Base-by-base conservation (phyloP, 2,888 invertebrate genomes). In the Agrypnus murinus region DNA sequence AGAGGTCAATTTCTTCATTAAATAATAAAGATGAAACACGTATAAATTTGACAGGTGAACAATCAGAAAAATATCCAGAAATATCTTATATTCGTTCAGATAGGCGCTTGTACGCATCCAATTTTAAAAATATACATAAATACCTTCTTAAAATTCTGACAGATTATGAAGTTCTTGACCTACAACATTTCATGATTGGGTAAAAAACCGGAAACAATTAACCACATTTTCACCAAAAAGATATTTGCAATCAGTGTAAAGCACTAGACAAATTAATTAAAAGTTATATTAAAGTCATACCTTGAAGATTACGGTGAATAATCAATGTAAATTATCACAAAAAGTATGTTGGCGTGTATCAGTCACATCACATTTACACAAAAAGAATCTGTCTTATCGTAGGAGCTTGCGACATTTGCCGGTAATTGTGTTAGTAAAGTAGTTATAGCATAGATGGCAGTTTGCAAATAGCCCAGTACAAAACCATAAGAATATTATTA, bases 291-390 rank as follows among this genome's bases (percentile, higher is more conserved):
- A 46, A 57, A 55, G 60, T 77, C 77, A 71, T 74, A 80, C 79
- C 78, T 78, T 70, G 65, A 76, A 74, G 67, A 74, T 74, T 74
- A 59, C 72, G 71, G 70, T 71, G 66, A 73, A 75, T 75, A 74
- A 75, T 77, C 74, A 73, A 74, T 76, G 74, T 69, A 75, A 76
- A 76, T 76, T 77, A 73, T 74, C 76, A 75, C 75, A 74, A 74
- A 75, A 77, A 74, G 71, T 73, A 72, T 76, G 76, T 77, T 72
- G 74, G 73, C 76, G 74, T 67, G 77, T 78, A 78, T 77, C 78
- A 79, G 75, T 78, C 79, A 78, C 78, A 79, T 78, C 77, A 78
- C 78, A 72, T 71, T 73, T 87, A 72, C 71, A 57, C 71, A 71
- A 63, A 57, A 66, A 71, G 62, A 57, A 70, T 9, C 57, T 65